Evolutionary conservation across 2,113 vertebrate species (phyloP).

Genomic region (Picathartes gymnocephalus): DNA sequence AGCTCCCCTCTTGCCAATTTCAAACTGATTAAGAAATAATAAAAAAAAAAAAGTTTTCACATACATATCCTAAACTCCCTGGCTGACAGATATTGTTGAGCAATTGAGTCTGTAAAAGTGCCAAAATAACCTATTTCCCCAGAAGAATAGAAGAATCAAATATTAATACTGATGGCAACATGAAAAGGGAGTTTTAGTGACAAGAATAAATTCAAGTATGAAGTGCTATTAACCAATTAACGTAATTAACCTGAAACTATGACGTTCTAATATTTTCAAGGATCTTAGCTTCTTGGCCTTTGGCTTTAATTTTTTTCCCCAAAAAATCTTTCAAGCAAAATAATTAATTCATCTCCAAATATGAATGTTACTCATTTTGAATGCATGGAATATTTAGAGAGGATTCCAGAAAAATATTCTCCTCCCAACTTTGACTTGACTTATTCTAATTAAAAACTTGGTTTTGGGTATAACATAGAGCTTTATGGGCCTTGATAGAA

Average conservation of each 20-base stretch:
- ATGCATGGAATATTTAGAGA: background rate
- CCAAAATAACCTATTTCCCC: conserved; percentile 23
- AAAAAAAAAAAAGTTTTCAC: background rate
- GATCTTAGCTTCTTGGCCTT: background rate
- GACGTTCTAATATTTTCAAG: conserved; percentile 7
- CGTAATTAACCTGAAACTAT: conserved; percentile 29
- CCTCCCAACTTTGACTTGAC: background rate
- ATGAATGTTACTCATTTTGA: background rate
- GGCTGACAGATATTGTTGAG: background rate
- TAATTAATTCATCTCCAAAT: conserved; percentile 5
- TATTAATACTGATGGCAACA: background rate
- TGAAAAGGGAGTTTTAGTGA: background rate
- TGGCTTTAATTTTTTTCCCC: background rate
- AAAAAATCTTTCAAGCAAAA: background rate
- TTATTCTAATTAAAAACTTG: background rate
- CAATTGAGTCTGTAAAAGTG: background rate
- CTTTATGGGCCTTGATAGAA: background rate
- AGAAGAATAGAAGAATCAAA: background rate
- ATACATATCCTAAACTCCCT: background rate
- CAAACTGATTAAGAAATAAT: conserved; percentile 31
- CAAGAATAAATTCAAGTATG: conserved; percentile 12
- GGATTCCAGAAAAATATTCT: background rate
- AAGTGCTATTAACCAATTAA: background rate
- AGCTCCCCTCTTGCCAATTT: conserved; percentile 40
- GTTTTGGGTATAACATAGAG: background rate